A percentile compares a stretch with the other conserved stretches of the same genome.
Conservation (phyloP, 2,888 invertebrate genomes). For the Zaprionus bogoriensis region DNA sequence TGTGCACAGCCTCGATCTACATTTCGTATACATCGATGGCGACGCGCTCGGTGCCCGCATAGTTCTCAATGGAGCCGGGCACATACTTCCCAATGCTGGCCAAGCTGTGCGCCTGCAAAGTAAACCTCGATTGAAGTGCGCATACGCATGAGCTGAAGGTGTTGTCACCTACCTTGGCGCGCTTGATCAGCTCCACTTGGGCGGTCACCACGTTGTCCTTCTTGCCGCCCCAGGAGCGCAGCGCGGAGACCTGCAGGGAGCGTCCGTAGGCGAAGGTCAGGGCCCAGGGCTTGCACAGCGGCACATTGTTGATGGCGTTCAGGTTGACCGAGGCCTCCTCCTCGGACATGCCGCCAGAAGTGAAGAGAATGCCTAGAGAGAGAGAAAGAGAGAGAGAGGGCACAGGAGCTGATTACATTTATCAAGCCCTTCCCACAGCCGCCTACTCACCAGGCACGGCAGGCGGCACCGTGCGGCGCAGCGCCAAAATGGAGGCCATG, state of each 20-base stretch:
- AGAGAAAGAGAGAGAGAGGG: not conserved
- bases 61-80: constrained; percentile 85
- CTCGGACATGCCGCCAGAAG: constrained; percentile 99
- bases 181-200: constrained; percentile 94
- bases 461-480: constrained; percentile 96
- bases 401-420: too few species aligned
- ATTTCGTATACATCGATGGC: constrained; percentile 23
- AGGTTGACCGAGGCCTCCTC: constrained; percentile 98
- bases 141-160: not conserved
- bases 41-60: constrained; percentile 46
- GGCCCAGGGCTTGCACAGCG: constrained; percentile 96
- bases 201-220: constrained; percentile 92
- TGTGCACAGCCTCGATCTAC: constrained; percentile 2
- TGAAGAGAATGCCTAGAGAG: constrained; percentile 93
- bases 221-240: constrained; percentile 97
- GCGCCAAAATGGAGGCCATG: constrained; percentile 94
- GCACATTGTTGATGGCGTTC: constrained; percentile 95
- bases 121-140: not conserved
- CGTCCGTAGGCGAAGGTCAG: constrained; percentile 99
- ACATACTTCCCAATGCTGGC: constrained; percentile 91
- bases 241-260: constrained; percentile 97
- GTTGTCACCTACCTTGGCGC: constrained; percentile 95
- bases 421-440: not conserved
- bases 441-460: constrained; percentile 92
- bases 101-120: constrained; percentile 89